Conservation (phyloP, 1,140 invertebrate genomes). For the Lutraria rhynchaena region DNA sequence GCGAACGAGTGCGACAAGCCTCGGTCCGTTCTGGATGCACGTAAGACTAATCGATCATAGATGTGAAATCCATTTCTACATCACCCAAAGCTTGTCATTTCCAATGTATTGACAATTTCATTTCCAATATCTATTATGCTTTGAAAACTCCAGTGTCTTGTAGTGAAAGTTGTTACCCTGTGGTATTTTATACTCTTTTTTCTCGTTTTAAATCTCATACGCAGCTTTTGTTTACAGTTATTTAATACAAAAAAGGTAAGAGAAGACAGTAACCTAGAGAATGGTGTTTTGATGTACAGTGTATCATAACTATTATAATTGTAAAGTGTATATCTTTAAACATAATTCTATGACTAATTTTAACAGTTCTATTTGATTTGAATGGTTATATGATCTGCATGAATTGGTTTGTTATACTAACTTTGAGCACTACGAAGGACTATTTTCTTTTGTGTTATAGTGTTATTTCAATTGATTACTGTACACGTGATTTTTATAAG, state of each 20-base stretch:
- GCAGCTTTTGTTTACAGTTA: slow-evolving; percentile 1
- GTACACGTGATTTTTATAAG: no score
- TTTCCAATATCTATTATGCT: neutral
- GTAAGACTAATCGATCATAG: slow-evolving; percentile 54
- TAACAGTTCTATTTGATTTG: no score
- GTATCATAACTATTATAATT: no score
- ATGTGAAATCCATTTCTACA: neutral
- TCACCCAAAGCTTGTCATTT: slow-evolving; percentile 16
- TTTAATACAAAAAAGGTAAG: neutral
- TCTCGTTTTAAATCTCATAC: slow-evolving; percentile 6
- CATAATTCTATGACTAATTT: no score
- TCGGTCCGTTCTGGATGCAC: slow-evolving; percentile 72
- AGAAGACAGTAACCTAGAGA: no score
- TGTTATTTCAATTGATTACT: no score
- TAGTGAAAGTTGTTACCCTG: neutral
- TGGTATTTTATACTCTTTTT: slow-evolving; percentile 1
- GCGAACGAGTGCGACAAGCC: slow-evolving; percentile 74
- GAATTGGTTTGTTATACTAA: no score
- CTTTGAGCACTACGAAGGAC: no score
- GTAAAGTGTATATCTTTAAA: no score
- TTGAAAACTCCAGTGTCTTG: neutral
- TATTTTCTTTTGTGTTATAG: no score
- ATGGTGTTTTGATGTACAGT: no score
- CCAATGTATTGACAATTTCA: slow-evolving; percentile 38
- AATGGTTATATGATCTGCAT: no score